Evolutionary conservation across 2,113 vertebrate genomes (phyloP).

Genomic region (Planiliza haematocheilus): DNA sequence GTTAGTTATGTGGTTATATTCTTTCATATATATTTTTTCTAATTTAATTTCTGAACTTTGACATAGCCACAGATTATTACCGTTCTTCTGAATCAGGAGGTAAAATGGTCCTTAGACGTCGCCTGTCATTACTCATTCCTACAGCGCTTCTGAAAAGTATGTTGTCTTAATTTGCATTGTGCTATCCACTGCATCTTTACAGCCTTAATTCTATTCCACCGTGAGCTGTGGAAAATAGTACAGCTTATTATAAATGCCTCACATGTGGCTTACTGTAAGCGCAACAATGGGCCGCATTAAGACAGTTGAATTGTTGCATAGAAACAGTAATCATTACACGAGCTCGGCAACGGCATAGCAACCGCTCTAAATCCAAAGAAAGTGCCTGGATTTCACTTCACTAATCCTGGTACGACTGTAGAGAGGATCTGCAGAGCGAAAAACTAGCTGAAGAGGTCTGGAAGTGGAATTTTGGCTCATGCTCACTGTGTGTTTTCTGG

Average conservation of each 20-base stretch:
- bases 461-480: constrained; percentile 25
- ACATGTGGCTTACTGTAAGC: constrained; percentile 7
- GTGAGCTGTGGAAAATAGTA: neutral
- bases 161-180: neutral
- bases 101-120: too few species aligned
- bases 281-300: constrained; percentile 15
- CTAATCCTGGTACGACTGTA: constrained; percentile 21
- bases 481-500: constrained; percentile 15
- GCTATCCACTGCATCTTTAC: neutral
- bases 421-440: constrained; percentile 8
- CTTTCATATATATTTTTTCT: too few species aligned
- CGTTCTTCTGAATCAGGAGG: too few species aligned
- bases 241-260: constrained; percentile 9
- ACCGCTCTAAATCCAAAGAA: constrained; percentile 16
- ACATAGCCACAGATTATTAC: too few species aligned
- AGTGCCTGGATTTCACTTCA: constrained; percentile 23
- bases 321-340: constrained; percentile 12
- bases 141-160: too few species aligned
- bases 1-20: too few species aligned
- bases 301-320: constrained; percentile 10
- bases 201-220: constrained; percentile 6
- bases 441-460: constrained; percentile 24
- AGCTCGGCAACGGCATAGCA: constrained; percentile 10
- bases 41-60: too few species aligned
- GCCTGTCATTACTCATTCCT: too few species aligned